Percentiles rank a stretch among this genome's conserved stretches.
phyloP scores from a whole-genome alignment of 1,140 invertebrate species.

The Temnothorax longispinosus region DNA sequence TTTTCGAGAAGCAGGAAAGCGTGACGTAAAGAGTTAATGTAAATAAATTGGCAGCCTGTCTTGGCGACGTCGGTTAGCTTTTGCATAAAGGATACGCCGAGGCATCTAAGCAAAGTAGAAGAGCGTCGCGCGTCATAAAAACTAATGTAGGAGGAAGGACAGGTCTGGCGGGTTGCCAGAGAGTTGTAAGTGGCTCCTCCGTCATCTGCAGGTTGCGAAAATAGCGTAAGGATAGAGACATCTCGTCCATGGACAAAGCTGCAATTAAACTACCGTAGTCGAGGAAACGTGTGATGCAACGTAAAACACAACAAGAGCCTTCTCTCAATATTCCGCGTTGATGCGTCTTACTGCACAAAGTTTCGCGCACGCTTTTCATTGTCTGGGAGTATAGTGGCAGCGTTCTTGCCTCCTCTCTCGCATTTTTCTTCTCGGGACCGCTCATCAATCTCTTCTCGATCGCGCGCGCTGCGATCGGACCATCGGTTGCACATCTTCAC shows the following conservation, averaged over 20 bases:
- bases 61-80: conserved; percentile 31
- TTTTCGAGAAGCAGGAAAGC: conserved; percentile 64
- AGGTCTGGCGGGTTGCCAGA: conserved; percentile 71
- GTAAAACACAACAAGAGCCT: not conserved
- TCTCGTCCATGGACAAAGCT: not conserved
- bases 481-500: not conserved
- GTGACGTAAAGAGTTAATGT: not conserved
- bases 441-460: conserved; percentile 34
- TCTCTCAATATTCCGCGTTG: not conserved
- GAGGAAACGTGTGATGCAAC: not conserved
- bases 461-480: not conserved
- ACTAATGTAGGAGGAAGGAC: conserved; percentile 44
- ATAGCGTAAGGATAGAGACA: conserved; percentile 45
- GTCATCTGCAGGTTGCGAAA: conserved; percentile 59
- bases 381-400: not conserved
- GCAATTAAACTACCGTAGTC: not conserved
- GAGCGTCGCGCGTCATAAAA: conserved; percentile 34
- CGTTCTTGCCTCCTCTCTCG: not conserved
- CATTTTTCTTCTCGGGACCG: not conserved
- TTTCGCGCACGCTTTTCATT: not conserved
- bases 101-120: conserved; percentile 38
- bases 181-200: conserved; percentile 68
- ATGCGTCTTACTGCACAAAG: not conserved
- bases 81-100: conserved; percentile 32
- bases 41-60: conserved; percentile 23